These are phyloP conservation scores for Cataglyphis cursor DNA, from an alignment of 2,888 invertebrate genomes.

Conservation along the genomic window DNA sequence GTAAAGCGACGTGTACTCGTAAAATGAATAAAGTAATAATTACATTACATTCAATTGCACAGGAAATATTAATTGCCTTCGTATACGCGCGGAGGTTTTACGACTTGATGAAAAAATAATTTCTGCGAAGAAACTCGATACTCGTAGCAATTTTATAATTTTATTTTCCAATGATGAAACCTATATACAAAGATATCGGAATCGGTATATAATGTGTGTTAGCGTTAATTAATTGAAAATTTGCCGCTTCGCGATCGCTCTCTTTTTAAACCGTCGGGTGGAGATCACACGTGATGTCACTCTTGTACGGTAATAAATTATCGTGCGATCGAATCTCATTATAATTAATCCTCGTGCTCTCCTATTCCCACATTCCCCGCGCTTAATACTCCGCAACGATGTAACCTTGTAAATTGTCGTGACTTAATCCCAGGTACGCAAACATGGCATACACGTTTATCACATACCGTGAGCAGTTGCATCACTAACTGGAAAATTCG, in stretches of 20 bases:
- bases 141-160: slow-evolving; percentile 12
- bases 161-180: background rate
- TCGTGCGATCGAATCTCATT: slow-evolving; percentile 16
- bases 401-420: slow-evolving; percentile 21
- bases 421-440: slow-evolving; percentile 12
- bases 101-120: background rate
- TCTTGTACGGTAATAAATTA: slow-evolving; percentile 33
- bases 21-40: slow-evolving; percentile 27
- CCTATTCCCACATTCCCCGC: slow-evolving; percentile 11
- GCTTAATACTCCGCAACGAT: slow-evolving; percentile 7
- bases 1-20: background rate
- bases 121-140: background rate
- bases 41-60: background rate
- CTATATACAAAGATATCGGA: background rate
- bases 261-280: background rate
- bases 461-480: background rate
- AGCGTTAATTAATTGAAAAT: slow-evolving; percentile 37
- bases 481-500: background rate
- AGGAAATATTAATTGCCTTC: slow-evolving; percentile 8
- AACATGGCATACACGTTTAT: slow-evolving; percentile 11
- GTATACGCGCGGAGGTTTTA: background rate
- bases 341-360: slow-evolving; percentile 2
- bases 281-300: background rate
- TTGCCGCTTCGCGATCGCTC: background rate
- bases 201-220: background rate